A percentile compares a stretch with the other conserved stretches of the same genome.
Conservation (phyloP, 2,113 vertebrate genomes). For the Sapayoa aenigma region DNA sequence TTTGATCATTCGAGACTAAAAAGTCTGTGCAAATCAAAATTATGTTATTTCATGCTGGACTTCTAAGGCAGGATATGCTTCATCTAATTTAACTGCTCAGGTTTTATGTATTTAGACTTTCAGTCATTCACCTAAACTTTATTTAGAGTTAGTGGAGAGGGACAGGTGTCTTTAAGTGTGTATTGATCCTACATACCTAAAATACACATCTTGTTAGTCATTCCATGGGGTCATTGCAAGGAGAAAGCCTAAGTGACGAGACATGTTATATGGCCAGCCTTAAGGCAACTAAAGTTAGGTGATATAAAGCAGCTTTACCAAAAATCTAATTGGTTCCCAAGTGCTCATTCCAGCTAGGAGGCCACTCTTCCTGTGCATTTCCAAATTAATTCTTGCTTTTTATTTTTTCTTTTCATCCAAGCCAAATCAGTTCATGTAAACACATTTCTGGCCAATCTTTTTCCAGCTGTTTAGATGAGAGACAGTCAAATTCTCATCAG, state of each 20-base stretch:
- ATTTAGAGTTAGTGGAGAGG: neutral
- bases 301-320: neutral
- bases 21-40: conserved; percentile 11
- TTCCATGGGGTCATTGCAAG: neutral
- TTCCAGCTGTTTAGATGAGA: neutral
- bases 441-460: neutral
- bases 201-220: neutral
- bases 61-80: neutral
- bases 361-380: neutral
- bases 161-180: neutral
- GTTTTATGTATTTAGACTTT: neutral
- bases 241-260: neutral
- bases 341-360: neutral
- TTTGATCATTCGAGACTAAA: conserved; percentile 23
- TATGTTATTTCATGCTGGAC: neutral
- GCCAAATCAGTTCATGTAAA: neutral
- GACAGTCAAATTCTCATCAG: neutral
- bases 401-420: neutral
- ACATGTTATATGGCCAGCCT: neutral
- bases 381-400: neutral
- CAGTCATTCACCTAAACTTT: neutral
- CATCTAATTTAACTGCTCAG: neutral
- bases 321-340: neutral
- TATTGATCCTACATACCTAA: neutral
- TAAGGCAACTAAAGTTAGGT: neutral